Conservation (phyloP, 2,888 invertebrate genomes). For the Drosophila merina region DNA sequence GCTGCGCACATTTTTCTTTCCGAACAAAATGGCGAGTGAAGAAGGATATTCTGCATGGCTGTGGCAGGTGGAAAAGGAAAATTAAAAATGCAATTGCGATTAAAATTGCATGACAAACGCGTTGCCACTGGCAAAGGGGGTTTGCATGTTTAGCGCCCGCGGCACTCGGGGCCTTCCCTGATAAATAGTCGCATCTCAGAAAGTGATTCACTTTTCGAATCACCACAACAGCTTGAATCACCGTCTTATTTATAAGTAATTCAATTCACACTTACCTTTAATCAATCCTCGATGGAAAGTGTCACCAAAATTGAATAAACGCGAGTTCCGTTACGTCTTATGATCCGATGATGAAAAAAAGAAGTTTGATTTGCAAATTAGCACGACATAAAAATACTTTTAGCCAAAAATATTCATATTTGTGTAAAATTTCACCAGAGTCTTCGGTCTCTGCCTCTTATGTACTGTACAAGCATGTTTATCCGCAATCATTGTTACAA, state of each 20-base stretch:
- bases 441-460: too few relatives aligned
- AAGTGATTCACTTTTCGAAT: slow-evolving; percentile 9
- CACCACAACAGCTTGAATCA: slow-evolving; percentile 5
- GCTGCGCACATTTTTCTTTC: slow-evolving; percentile 56
- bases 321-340: slow-evolving; percentile 38
- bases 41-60: slow-evolving; percentile 16
- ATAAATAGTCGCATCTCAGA: slow-evolving; percentile 32
- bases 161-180: not conserved
- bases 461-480: not conserved
- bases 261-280: slow-evolving; percentile 70
- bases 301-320: slow-evolving; percentile 43
- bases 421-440: slow-evolving; percentile 38
- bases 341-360: slow-evolving; percentile 24
- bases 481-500: slow-evolving; percentile 25
- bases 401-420: slow-evolving; percentile 41
- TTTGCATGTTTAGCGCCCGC: slow-evolving; percentile 54
- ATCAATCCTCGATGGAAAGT: slow-evolving; percentile 45
- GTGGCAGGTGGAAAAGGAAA: slow-evolving; percentile 73
- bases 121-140: slow-evolving; percentile 42
- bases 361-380: slow-evolving; percentile 59
- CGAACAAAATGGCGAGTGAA: slow-evolving; percentile 15
- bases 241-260: not conserved
- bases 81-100: slow-evolving; percentile 78
- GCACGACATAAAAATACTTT: slow-evolving; percentile 41
- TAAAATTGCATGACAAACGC: slow-evolving; percentile 77